Evolutionary conservation across 1,140 invertebrate species (phyloP).

Genomic region (Drosophila athabasca): DNA sequence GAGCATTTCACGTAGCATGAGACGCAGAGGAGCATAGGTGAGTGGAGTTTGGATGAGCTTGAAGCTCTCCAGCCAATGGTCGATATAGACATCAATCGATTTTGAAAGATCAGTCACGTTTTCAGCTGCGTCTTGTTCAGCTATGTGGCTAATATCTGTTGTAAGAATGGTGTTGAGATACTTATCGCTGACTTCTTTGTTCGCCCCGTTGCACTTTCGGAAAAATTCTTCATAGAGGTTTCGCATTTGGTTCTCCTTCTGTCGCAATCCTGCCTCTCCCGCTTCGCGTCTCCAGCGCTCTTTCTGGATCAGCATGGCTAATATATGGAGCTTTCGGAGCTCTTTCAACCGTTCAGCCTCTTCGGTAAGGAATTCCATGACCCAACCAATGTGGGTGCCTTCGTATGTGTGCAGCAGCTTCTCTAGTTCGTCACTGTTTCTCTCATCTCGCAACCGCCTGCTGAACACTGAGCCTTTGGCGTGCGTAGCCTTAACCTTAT

Average conservation of each 20-base stretch:
- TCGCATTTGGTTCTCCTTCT: slow-evolving; percentile 87
- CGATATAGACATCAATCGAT: slow-evolving; percentile 85
- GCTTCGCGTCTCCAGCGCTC: slow-evolving; percentile 87
- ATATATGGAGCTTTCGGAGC: slow-evolving; percentile 88
- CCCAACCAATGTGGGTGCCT: slow-evolving; percentile 68
- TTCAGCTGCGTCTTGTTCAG: slow-evolving; percentile 85
- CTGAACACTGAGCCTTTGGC: background rate
- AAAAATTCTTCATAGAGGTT: slow-evolving; percentile 89
- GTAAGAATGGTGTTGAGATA: slow-evolving; percentile 88
- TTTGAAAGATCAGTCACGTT: slow-evolving; percentile 85
- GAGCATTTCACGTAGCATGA: slow-evolving; percentile 44
- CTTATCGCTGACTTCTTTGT: slow-evolving; percentile 86
- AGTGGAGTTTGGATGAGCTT: slow-evolving; percentile 69
- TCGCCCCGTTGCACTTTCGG: slow-evolving; percentile 82
- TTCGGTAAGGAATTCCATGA: slow-evolving; percentile 84
- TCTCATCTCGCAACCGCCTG: slow-evolving; percentile 24
- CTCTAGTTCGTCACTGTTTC: slow-evolving; percentile 55
- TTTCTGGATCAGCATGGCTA: slow-evolving; percentile 87
- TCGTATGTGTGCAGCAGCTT: slow-evolving; percentile 64
- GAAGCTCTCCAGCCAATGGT: slow-evolving; percentile 84
- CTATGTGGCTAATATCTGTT: slow-evolving; percentile 86
- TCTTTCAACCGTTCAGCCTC: slow-evolving; percentile 88
- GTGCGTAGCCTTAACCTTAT: no score
- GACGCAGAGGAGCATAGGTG: slow-evolving; percentile 78
- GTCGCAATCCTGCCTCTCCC: slow-evolving; percentile 87